Percentiles rank a stretch among this genome's conserved stretches.
Evolutionary conservation across 2,113 vertebrate genomes (phyloP).

Genomic region (Narcine bancroftii): DNA sequence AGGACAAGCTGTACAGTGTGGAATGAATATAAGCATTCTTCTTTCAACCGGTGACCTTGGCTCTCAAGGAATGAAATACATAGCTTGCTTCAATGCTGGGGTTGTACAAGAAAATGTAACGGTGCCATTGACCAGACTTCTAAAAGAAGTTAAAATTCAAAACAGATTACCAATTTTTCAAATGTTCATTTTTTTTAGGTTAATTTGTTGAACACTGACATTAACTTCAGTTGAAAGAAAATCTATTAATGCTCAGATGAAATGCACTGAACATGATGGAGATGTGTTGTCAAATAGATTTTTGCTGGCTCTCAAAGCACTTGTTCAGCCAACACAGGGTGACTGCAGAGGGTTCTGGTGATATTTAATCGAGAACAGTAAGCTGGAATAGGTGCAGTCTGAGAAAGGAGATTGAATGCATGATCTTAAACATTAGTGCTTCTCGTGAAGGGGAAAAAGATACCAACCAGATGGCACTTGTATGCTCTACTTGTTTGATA

Average conservation of each 20-base stretch:
- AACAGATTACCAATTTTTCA: not conserved
- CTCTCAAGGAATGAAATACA: not conserved
- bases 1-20: not conserved
- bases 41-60: not conserved
- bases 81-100: not conserved
- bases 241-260: not conserved
- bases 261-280: not conserved
- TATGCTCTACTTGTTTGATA: conserved; percentile 53
- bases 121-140: not conserved
- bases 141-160: not conserved
- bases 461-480: conserved; percentile 52
- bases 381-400: not conserved
- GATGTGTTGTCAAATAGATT: conserved; percentile 2
- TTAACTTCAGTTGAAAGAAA: not conserved
- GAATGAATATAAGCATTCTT: not conserved
- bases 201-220: not conserved
- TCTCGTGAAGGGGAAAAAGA: not conserved
- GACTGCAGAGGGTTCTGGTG: not conserved
- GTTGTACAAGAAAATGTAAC: not conserved
- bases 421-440: conserved; percentile 3
- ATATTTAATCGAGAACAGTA: not conserved
- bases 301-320: not conserved
- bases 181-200: not conserved
- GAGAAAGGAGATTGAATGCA: conserved; percentile 8
- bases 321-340: not conserved